These are phyloP conservation scores for Drosophila anomalata DNA, from an alignment of 2,888 invertebrate genomes.

Conservation along the genomic window DNA sequence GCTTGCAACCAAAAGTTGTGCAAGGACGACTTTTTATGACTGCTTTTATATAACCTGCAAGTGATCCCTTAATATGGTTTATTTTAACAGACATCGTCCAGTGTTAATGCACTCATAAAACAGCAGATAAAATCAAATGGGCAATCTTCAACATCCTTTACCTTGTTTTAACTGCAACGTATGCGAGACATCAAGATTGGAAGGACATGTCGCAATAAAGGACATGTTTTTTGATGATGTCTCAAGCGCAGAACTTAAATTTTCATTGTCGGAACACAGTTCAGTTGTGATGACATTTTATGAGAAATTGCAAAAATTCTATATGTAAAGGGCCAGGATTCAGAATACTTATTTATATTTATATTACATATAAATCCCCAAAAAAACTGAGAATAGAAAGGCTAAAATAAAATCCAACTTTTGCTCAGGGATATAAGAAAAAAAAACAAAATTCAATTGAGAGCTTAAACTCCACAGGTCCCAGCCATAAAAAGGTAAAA, in stretches of 20 bases:
- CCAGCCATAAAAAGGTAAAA: neutral
- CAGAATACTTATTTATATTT: neutral
- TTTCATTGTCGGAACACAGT: neutral
- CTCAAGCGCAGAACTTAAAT: neutral
- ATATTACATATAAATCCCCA: no score
- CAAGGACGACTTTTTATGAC: neutral
- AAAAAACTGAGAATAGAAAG: no score
- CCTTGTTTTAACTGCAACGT: neutral
- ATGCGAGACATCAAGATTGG: neutral
- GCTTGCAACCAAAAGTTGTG: neutral
- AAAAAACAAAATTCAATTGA: neutral
- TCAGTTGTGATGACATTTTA: neutral
- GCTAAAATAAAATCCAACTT: no score
- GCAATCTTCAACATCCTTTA: neutral
- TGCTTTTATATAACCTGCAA: neutral
- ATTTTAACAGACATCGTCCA: slow-evolving; percentile 1
- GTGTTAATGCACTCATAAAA: neutral
- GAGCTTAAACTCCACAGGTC: neutral
- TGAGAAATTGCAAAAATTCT: neutral
- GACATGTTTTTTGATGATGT: neutral
- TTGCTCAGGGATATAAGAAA: no score
- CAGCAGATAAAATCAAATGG: slow-evolving; percentile 1
- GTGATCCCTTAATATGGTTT: neutral
- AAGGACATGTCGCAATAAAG: neutral
- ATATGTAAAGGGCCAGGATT: neutral